These are phyloP conservation scores for Gasteruption jaculator DNA, from an alignment of 2,888 invertebrate species.

Conservation along the genomic window DNA sequence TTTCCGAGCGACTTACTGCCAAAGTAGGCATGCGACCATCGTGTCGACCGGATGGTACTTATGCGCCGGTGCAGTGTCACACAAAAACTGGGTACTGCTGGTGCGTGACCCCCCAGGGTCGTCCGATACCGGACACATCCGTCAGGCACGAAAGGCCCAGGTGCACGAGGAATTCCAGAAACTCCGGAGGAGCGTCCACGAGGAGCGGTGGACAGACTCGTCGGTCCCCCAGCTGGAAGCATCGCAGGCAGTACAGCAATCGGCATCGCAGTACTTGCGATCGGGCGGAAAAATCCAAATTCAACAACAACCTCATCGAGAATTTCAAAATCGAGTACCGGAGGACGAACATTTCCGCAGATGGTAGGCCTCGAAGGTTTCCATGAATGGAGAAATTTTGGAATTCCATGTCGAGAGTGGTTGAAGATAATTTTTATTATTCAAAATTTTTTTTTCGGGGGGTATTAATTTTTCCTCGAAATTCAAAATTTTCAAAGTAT, in stretches of 20 bases:
- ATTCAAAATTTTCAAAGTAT: too few relatives aligned
- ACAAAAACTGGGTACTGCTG: conserved; percentile 74
- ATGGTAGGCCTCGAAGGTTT: conserved; percentile 40
- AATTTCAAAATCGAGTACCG: conserved; percentile 78
- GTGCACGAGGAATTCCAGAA: conserved; percentile 54
- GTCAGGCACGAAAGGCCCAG: conserved; percentile 67
- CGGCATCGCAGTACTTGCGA: conserved; percentile 58
- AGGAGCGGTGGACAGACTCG: conserved; percentile 34
- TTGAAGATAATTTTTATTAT: too few relatives aligned
- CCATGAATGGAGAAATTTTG: too few relatives aligned
- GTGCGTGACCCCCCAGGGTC: conserved; percentile 85
- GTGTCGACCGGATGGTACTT: conserved; percentile 80
- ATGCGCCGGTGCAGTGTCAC: conserved; percentile 82
- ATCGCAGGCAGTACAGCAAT: conserved; percentile 38
- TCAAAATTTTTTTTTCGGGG: too few relatives aligned
- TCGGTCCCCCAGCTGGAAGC: conserved; percentile 38
- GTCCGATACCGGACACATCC: conserved; percentile 76
- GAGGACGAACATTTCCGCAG: conserved; percentile 41
- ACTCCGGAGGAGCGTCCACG: conserved; percentile 25
- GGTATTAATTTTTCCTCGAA: too few relatives aligned
- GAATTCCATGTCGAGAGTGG: too few relatives aligned
- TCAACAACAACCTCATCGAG: conserved; percentile 80
- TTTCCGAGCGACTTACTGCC: conserved; percentile 49
- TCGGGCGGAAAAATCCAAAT: conserved; percentile 69
- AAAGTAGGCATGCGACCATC: conserved; percentile 66